Percentiles rank a stretch among this genome's conserved stretches.
These are phyloP conservation scores for Diplodus puntazzo DNA, from an alignment of 2,797 vertebrate species.

Conservation along the genomic window DNA sequence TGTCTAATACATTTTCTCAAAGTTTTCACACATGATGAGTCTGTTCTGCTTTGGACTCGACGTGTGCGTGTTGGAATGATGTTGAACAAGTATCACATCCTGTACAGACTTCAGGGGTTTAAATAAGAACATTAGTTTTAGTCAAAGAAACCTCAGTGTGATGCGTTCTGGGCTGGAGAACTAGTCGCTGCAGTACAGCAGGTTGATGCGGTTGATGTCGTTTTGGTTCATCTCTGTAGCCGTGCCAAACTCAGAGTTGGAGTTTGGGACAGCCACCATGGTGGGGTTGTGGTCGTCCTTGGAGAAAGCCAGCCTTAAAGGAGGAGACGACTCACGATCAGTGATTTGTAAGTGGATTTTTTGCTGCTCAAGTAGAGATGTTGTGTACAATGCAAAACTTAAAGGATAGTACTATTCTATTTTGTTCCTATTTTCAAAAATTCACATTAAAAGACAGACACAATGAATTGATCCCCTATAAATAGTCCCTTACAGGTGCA, in stretches of 20 bases:
- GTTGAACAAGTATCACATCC: neutral
- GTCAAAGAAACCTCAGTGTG: neutral
- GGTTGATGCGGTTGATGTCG: slow-evolving; percentile 40
- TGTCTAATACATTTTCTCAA: no score
- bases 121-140: no score
- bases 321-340: neutral
- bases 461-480: neutral
- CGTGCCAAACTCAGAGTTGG: neutral
- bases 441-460: neutral
- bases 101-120: neutral
- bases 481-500: no score
- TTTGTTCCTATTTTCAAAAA: no score
- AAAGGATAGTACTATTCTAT: neutral
- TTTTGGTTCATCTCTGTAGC: slow-evolving; percentile 41
- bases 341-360: neutral
- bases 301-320: slow-evolving; percentile 26
- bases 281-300: slow-evolving; percentile 2
- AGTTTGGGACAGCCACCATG: slow-evolving; percentile 8
- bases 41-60: no score
- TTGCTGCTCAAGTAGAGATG: neutral
- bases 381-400: neutral
- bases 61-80: no score
- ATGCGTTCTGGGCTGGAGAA: neutral
- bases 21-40: no score
- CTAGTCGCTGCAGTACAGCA: slow-evolving; percentile 29